Conservation (phyloP, 2,888 invertebrate genomes). For the Diachrysia chrysitis region DNA sequence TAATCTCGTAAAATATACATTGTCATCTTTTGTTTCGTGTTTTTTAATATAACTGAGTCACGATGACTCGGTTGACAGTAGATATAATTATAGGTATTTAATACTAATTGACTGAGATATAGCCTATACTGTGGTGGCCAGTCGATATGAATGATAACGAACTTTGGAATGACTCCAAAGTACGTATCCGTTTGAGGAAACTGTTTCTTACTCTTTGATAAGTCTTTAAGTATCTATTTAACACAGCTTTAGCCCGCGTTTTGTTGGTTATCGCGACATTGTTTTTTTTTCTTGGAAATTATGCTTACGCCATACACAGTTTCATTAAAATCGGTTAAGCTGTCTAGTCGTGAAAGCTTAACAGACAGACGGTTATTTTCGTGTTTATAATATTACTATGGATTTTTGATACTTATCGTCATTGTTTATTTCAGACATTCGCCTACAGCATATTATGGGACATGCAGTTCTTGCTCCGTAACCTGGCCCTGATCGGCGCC, state of each 20-base stretch:
- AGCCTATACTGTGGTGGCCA: too few relatives aligned
- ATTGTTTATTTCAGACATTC: conserved; percentile 91
- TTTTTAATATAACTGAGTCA: background rate
- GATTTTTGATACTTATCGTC: too few relatives aligned
- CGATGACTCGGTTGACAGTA: background rate
- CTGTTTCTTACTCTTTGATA: background rate
- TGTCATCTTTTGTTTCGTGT: background rate
- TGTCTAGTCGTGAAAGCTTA: too few relatives aligned
- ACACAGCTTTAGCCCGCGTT: too few relatives aligned
- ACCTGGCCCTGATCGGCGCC: conserved; percentile 99
- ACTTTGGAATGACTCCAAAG: background rate
- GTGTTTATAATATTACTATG: too few relatives aligned
- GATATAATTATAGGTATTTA: background rate
- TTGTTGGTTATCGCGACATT: too few relatives aligned
- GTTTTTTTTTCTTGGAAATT: too few relatives aligned
- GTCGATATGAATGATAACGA: background rate
- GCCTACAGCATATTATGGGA: conserved; percentile 99
- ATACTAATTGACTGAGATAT: background rate
- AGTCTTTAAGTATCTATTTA: too few relatives aligned
- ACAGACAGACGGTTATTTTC: too few relatives aligned
- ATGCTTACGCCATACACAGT: too few relatives aligned
- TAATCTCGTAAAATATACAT: background rate
- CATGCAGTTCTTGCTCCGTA: conserved; percentile 98
- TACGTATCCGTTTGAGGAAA: too few relatives aligned
- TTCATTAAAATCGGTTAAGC: too few relatives aligned